Evolutionary conservation across 2,888 invertebrate genomes (phyloP).

Genomic region (Periphyllus acericola): DNA sequence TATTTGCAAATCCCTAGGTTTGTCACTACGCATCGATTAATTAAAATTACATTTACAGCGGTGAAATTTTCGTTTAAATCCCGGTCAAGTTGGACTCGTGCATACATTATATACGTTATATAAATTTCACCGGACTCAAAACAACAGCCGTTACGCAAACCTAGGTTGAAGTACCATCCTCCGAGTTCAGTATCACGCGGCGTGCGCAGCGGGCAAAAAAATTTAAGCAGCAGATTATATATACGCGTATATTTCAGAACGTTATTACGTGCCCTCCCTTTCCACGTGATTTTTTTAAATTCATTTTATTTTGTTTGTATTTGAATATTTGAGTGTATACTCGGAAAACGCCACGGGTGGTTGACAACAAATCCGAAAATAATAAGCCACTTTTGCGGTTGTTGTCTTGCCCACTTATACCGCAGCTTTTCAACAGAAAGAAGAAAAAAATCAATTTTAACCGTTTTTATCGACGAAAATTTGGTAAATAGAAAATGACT

Average conservation of each 20-base stretch:
- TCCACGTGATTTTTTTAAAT: not conserved
- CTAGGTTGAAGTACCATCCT: conserved; percentile 18
- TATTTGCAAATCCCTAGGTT: too few relatives aligned
- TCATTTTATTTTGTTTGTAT: conserved; percentile 44
- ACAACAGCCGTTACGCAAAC: conserved; percentile 22
- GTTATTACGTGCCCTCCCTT: conserved; percentile 20
- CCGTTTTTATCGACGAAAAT: not conserved
- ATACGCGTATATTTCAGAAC: conserved; percentile 5
- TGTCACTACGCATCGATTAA: too few relatives aligned
- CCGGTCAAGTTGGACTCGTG: not conserved
- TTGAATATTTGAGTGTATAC: conserved; percentile 38
- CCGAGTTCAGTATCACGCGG: conserved; percentile 23
- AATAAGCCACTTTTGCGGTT: conserved; percentile 54
- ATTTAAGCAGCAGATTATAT: conserved; percentile 28
- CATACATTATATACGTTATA: too few relatives aligned
- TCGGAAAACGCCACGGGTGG: conserved; percentile 46
- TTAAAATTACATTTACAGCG: too few relatives aligned
- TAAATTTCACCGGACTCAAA: not conserved
- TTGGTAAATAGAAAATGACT: not conserved
- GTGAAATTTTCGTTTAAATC: too few relatives aligned
- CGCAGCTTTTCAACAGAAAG: not conserved
- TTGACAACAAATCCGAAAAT: conserved; percentile 61
- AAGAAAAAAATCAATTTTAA: conserved; percentile 26
- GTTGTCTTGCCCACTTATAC: conserved; percentile 7
- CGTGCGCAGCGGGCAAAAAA: conserved; percentile 51